phyloP scores from a whole-genome alignment of 2,888 invertebrate genomes.

The Pollenia labialis region DNA sequence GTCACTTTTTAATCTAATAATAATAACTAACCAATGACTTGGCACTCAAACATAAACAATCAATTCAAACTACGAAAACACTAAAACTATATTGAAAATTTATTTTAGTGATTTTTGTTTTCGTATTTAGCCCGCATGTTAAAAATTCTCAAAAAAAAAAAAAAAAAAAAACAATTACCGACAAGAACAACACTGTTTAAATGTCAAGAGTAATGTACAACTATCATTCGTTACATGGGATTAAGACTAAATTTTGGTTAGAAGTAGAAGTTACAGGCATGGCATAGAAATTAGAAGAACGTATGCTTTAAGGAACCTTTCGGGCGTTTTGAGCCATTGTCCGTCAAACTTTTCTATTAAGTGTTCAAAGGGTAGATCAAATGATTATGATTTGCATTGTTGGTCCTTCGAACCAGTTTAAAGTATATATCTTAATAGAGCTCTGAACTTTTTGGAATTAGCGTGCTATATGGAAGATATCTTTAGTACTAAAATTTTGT shows the following conservation, averaged over 20 bases:
- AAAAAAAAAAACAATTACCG: background rate
- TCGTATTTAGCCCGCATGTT: constrained; percentile 18
- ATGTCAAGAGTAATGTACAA: constrained; percentile 39
- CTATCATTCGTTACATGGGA: background rate
- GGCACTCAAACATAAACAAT: background rate
- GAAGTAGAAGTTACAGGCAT: background rate
- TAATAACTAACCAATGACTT: constrained; percentile 48
- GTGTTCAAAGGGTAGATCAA: no score
- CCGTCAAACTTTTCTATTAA: no score
- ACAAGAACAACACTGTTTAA: constrained; percentile 26
- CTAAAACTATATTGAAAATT: constrained; percentile 3
- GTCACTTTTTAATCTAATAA: background rate
- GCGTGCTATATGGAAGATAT: no score
- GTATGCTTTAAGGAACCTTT: no score
- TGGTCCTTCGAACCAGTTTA: no score
- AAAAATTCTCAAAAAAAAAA: background rate
- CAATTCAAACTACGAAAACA: constrained; percentile 1
- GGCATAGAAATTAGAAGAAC: background rate
- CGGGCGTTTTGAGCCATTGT: no score
- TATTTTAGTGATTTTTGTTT: constrained; percentile 8
- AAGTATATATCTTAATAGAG: no score
- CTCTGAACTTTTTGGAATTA: no score
- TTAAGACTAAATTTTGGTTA: background rate
- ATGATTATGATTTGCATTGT: no score
- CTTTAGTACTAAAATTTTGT: no score